phyloP scores from a whole-genome alignment of 1,140 invertebrate genomes.

The Carposina sasakii region DNA sequence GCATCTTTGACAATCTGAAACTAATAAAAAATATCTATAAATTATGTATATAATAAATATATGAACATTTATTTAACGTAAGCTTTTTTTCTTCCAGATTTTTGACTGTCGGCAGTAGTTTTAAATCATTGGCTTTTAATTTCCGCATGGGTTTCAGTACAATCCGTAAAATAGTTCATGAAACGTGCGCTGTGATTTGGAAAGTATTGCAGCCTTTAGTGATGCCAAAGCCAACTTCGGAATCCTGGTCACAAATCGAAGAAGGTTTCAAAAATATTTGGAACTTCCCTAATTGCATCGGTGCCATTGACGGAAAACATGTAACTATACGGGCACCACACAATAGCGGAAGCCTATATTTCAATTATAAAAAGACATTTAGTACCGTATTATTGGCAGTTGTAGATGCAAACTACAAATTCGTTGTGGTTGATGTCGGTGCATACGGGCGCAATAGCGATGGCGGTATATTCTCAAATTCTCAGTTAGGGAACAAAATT shows the following conservation, averaged over 20 bases:
- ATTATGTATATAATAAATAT: too few relatives aligned
- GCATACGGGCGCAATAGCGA: constrained; percentile 43
- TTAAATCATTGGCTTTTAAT: constrained; percentile 2
- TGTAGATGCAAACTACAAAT: constrained; percentile 14
- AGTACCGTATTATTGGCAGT: constrained; percentile 3
- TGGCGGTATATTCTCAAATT: constrained; percentile 37
- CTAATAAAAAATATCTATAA: not conserved
- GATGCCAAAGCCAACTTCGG: constrained; percentile 1
- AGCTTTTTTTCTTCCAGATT: too few relatives aligned
- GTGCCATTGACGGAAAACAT: not conserved
- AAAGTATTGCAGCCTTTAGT: constrained; percentile 1
- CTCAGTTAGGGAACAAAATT: constrained; percentile 31
- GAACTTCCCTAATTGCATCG: not conserved
- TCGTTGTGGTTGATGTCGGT: constrained; percentile 45
- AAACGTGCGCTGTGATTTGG: constrained; percentile 6
- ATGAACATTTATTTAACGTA: too few relatives aligned
- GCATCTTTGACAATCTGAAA: not conserved
- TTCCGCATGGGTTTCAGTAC: constrained; percentile 7
- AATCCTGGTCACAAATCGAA: constrained; percentile 1
- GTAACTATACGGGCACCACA: not conserved
- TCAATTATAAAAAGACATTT: constrained; percentile 5
- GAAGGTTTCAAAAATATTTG: not conserved
- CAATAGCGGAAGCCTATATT: constrained; percentile 5
- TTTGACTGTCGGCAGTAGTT: not conserved
- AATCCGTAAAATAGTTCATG: constrained; percentile 3